Base-by-base conservation (phyloP, 2,113 vertebrate species). In the Leucosticte australis region DNA sequence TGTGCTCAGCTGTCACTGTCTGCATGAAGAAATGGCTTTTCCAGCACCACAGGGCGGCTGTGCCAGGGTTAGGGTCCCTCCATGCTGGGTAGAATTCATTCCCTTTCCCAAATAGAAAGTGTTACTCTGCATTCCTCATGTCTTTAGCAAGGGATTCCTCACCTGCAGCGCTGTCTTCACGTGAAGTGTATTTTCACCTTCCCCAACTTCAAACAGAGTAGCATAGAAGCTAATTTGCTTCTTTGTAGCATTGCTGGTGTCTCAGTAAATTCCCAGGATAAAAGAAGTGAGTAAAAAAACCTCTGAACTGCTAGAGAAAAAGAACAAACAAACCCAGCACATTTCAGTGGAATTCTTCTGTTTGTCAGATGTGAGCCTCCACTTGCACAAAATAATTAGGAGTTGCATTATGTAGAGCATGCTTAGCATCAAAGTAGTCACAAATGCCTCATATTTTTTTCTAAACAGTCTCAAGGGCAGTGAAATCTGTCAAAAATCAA, bases 401-500 rank as follows among this genome's bases (percentile, higher is more conserved):
- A 93, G 30, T 79, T 92, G 86, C 73, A 89, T 82, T 92, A 90
- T 94, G 69, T 94, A 75, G 90, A 94, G 87, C 82, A 85, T 0
- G 26, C 82, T 92, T 89, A 88, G 83, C 95, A 95, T 94, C 92
- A 96, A 92, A 96, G 89, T 39, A 93, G 76, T 87, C 88, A 92
- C 92, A 93, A 96, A 90, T 75, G 76, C 91, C 77, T 93, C 11
- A 1, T 87, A 70, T 95, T 96, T 96, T 78, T 74, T 92, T 92
- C 92, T 95, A 79, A 95, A 92, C 65, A 89, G 94, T 92, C 87
- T 91, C 94, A 87, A 77, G 84, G 59, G 92, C 49, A 83, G 79
- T 80, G 83, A 89, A 91, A 94, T 71, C 92, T 96, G 95, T 95
- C 95, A 96, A 86, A 95, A 96, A 96, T 94, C 95, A 96, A 96